A percentile compares a stretch with the other conserved stretches of the same genome.
Evolutionary conservation across 2,888 invertebrate genomes (phyloP).

Genomic region (Parelbella ahira): DNA sequence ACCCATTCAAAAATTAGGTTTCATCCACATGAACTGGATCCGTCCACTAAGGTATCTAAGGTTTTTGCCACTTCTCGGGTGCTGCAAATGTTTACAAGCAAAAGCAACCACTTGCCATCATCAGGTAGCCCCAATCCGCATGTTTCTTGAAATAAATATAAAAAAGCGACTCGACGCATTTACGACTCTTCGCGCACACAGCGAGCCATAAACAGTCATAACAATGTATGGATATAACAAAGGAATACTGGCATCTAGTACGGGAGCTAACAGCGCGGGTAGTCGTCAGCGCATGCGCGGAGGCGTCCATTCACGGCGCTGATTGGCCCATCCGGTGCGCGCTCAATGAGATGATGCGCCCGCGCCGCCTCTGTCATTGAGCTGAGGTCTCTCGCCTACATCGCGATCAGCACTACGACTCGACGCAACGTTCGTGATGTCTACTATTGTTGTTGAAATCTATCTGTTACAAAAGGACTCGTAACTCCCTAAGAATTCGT

Average conservation of each 20-base stretch:
- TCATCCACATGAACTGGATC: too few species aligned
- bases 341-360: conserved; percentile 78
- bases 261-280: conserved; percentile 67
- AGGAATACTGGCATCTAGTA: conserved; percentile 65
- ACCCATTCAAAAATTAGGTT: too few species aligned
- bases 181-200: conserved; percentile 63
- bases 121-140: too few species aligned
- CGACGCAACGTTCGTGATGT: conserved; percentile 31
- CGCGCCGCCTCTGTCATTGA: conserved; percentile 73
- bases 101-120: too few species aligned
- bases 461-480: conserved; percentile 8
- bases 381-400: conserved; percentile 77
- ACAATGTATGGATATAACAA: conserved; percentile 73
- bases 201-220: conserved; percentile 67
- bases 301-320: conserved; percentile 79
- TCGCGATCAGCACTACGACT: conserved; percentile 52
- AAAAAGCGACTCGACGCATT: conserved; percentile 49
- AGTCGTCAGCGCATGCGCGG: conserved; percentile 62
- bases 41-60: too few species aligned
- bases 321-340: conserved; percentile 80
- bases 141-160: too few species aligned
- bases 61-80: too few species aligned
- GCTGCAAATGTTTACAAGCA: too few species aligned
- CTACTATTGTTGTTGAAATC: conserved; percentile 15
- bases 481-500: background rate